Evolutionary conservation across 1,140 invertebrate genomes (phyloP), one percentile per base, ranked within the genome.

Genomic region (Drosophila guanche): DNA sequence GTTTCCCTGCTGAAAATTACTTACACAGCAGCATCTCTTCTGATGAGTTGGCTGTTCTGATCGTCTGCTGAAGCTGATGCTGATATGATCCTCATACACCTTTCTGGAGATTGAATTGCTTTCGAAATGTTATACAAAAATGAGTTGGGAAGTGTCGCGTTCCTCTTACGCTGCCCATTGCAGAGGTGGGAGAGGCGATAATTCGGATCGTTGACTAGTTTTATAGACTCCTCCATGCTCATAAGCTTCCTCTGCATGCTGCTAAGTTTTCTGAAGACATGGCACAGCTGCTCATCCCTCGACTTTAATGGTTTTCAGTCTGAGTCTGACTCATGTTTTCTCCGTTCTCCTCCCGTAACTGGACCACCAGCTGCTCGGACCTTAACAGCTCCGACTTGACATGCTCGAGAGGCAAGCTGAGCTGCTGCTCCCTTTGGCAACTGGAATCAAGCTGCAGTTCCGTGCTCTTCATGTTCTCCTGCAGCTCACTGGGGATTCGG

Each of bases 141-240:
- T n/a, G n/a, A n/a, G n/a, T n/a, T n/a, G n/a, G n/a, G n/a, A n/a
- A n/a, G n/a, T n/a, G n/a, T n/a, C n/a, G n/a, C n/a, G n/a, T n/a
- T n/a, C n/a, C n/a, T n/a, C 10, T 37, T 10, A 7, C 33, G 10
- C 10, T 37, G 33, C 3, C 33, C 4, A 37, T 37, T 3, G 3
- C 33, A 3, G 3, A 12, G 10, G 10, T 37, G 1, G 33, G 10
- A 12, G 33, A 37, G 33, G 7, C 3, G 3, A 37, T 12, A 4
- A 47, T 94, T 93, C 63, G 94, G 94, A 46, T 94, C 93, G 63
- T 94, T 93, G 74, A 95, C 84, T 42, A 93, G 90, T 53, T 93
- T 91, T 4, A 95, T 93, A 5, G 93, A 92, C 65, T 94, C 93
- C 62, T 94, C 93, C 53, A 94, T 71, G 29, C 92, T 90, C 55